Evolutionary conservation across 2,888 invertebrate genomes (phyloP).

Genomic region (Poecilobothrus nobilitatus): DNA sequence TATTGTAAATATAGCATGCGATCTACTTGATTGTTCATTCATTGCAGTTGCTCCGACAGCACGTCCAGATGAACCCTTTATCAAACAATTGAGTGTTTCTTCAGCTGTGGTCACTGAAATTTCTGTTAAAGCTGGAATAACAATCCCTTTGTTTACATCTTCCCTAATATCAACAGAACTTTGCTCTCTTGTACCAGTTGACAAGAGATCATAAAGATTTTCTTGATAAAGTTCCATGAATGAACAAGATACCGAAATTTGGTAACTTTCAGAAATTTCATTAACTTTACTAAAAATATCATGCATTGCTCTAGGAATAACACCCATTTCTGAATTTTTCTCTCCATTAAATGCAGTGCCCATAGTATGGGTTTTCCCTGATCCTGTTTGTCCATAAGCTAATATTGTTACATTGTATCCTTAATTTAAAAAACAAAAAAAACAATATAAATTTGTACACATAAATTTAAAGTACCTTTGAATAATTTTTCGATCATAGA

Average conservation of each 20-base stretch:
- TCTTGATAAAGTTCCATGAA: constrained; percentile 89
- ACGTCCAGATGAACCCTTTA: constrained; percentile 63
- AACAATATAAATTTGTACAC: too few species aligned
- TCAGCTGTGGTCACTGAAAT: constrained; percentile 51
- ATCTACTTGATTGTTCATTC: constrained; percentile 81
- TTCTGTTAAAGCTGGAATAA: constrained; percentile 57
- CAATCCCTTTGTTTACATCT: constrained; percentile 54
- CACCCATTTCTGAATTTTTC: constrained; percentile 59
- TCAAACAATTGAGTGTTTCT: constrained; percentile 60
- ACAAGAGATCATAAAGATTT: constrained; percentile 73
- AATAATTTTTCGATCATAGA: constrained; percentile 67
- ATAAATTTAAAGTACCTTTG: constrained; percentile 49
- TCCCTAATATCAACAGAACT: constrained; percentile 74
- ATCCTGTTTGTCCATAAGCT: constrained; percentile 90
- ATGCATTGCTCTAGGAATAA: constrained; percentile 77
- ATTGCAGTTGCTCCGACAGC: constrained; percentile 86
- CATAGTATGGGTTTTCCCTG: constrained; percentile 91
- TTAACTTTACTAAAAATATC: constrained; percentile 68
- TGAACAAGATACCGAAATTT: constrained; percentile 65
- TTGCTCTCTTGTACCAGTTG: constrained; percentile 58
- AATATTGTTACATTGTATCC: constrained; percentile 89
- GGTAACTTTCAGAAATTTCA: constrained; percentile 45
- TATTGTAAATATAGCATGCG: constrained; percentile 83
- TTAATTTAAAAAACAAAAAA: constrained; percentile 32
- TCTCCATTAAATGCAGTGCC: constrained; percentile 66